Base-by-base conservation (phyloP, 2,797 vertebrate genomes). In the Balearica regulorum region DNA sequence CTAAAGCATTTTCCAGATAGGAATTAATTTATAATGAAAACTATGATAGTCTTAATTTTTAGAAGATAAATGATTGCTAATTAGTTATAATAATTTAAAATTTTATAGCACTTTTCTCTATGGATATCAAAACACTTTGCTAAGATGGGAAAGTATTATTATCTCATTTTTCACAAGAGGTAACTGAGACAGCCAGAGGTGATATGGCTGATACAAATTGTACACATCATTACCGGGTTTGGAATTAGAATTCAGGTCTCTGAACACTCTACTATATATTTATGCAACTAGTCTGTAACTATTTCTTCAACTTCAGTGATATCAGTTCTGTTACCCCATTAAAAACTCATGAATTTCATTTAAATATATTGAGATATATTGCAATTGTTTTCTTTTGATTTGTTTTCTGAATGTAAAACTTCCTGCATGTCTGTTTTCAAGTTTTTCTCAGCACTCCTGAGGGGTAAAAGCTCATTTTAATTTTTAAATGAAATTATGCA, bases 21-120 rank as follows among this genome's bases (percentile, higher is more conserved):
- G 82, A 96, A 76, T 93, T 92, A 89, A 96, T 97, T 96, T 95
- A 87, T 94, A 95, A 93, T 96, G 94, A 93, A 93, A 96, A 90
- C 78, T 44, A 64, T 65, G 65, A 88, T 88, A 90, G 72, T 78
- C 76, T 83, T 96, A 96, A 93, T 91, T 96, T 94, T 93, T 91
- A 54, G 82, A 75, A 93, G 95, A 96, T 80, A 87, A 96, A 94
- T 95, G 89, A 66, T 89, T 87, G 44, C 64, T 97, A 96, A 96
- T 97, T 96, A 97, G 83, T 87, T 89, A 37, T 26, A 93, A 93
- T 93, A 96, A 94, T 96, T 93, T 96, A 82, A 95, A 92, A 83
- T 88, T 44, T 94, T 87, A 92, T 39, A 86, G 82, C 82, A 87
- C 76, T 91, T 94, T 88, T 87, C 95, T 94, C 94, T 93, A 14